Conservation (phyloP, 2,888 invertebrate species). For the Oscheius sp. region DNA sequence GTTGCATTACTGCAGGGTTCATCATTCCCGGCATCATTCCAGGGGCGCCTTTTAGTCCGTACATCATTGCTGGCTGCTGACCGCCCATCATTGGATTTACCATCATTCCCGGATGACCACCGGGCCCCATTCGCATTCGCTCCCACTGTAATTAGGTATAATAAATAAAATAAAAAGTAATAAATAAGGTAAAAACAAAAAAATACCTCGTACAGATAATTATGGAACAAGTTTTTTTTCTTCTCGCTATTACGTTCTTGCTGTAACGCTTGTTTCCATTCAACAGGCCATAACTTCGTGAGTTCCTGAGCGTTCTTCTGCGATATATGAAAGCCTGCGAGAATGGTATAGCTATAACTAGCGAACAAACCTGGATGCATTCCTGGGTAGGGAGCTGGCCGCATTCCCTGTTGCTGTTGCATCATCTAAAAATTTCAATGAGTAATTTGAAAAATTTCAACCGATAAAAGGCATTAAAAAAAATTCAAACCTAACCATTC, state of each 20-base stretch:
- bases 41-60: background rate
- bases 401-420: conserved; percentile 5
- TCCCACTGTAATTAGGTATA: background rate
- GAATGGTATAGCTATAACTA: background rate
- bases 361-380: background rate
- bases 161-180: too few species aligned
- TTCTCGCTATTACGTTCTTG: background rate
- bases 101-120: conserved; percentile 14
- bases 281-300: background rate
- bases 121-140: background rate
- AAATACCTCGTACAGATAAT: background rate
- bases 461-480: background rate
- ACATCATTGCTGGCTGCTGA: background rate
- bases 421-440: conserved; percentile 32
- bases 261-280: background rate
- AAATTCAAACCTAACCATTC: conserved; percentile 1
- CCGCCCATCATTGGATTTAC: conserved; percentile 8
- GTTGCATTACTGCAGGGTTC: background rate
- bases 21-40: conserved; percentile 11
- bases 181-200: background rate
- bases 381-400: background rate
- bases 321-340: background rate
- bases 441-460: too few species aligned
- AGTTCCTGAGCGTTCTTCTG: background rate
- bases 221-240: background rate